Conservation (phyloP, 2,888 invertebrate genomes). For the Allolobophora icterica region DNA sequence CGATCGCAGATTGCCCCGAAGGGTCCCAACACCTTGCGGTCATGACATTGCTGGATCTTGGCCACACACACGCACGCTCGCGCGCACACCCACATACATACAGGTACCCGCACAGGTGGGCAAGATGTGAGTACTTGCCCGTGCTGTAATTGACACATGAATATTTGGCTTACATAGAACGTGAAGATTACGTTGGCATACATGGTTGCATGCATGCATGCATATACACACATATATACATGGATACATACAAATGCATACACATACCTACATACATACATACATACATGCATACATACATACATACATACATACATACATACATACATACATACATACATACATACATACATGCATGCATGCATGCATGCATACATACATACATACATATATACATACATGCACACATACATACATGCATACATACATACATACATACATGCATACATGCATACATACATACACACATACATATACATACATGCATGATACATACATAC, state of each 20-base stretch:
- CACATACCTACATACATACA: too few species aligned
- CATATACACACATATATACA: slow-evolving; percentile 27
- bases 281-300: background rate
- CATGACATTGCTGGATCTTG: too few species aligned
- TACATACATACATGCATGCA: background rate
- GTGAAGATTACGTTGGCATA: background rate
- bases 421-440: background rate
- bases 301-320: background rate
- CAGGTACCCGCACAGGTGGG: background rate
- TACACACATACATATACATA: slow-evolving; percentile 20
- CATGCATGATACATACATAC: background rate
- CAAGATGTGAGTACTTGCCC: background rate
- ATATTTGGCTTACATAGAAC: background rate
- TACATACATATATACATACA: too few species aligned
- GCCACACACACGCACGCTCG: too few species aligned
- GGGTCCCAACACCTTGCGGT: background rate
- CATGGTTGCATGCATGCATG: background rate
- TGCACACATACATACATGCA: background rate
- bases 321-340: background rate
- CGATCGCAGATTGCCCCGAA: background rate
- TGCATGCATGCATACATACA: background rate
- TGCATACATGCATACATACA: background rate
- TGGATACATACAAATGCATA: too few species aligned
- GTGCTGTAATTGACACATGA: background rate
- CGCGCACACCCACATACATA: too few species aligned